These are phyloP conservation scores for Alloplasta piceator DNA, from an alignment of 2,888 invertebrate genomes.

Conservation along the genomic window DNA sequence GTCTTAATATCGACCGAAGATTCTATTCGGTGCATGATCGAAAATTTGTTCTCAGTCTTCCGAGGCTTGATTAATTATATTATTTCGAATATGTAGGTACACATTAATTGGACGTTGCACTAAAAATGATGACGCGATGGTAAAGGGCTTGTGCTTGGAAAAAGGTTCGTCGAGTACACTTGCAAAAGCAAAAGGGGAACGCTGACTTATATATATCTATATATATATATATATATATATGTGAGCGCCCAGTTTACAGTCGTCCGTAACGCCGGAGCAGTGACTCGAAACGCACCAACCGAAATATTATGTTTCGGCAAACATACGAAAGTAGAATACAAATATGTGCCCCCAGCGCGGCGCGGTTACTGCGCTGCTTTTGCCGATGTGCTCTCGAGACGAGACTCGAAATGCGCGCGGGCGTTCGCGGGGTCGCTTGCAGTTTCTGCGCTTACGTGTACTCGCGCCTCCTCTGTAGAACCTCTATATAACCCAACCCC, in stretches of 20 bases:
- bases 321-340: constrained; percentile 81
- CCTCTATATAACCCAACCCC: constrained; percentile 2
- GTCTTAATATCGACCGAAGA: too few relatives aligned
- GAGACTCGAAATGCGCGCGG: constrained; percentile 65
- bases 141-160: constrained; percentile 17
- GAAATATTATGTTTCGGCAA: constrained; percentile 82
- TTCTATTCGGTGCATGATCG: too few relatives aligned
- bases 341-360: constrained; percentile 77
- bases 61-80: constrained; percentile 39
- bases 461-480: constrained; percentile 40
- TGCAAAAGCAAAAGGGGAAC: too few relatives aligned
- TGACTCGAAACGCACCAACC: constrained; percentile 70
- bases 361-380: constrained; percentile 57
- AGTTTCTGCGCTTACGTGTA: constrained; percentile 58
- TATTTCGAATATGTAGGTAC: constrained; percentile 13
- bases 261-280: constrained; percentile 31
- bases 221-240: too few relatives aligned
- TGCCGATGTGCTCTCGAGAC: constrained; percentile 62
- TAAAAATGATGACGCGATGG: constrained; percentile 25
- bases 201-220: too few relatives aligned
- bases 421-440: constrained; percentile 33
- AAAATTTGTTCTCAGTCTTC: neutral
- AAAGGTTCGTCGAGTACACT: neutral
- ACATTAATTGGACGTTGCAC: neutral
- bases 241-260: constrained; percentile 15